phyloP scores from a whole-genome alignment of 35 echinoderm and acorn worm species.

The Anneissia japonica region DNA sequence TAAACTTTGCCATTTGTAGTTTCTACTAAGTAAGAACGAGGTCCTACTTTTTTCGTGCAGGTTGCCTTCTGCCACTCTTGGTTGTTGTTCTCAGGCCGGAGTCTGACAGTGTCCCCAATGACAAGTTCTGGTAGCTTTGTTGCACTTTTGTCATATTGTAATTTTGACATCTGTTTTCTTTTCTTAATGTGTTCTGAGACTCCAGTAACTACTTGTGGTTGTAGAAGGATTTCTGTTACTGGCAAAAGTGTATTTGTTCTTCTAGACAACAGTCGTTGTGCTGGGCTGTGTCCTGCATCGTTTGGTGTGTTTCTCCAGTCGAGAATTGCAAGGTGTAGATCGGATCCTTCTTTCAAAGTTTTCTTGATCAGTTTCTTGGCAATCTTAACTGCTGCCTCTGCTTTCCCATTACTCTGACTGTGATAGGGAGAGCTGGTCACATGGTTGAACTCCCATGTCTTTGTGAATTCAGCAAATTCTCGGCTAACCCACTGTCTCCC shows the following conservation, averaged over 20 bases:
- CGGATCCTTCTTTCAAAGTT: constrained; percentile 28
- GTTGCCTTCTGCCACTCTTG: constrained; percentile 21
- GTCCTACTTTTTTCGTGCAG: constrained; percentile 5
- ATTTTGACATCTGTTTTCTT: constrained; percentile 55
- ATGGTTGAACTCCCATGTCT: constrained; percentile 1
- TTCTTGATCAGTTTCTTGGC: constrained; percentile 64
- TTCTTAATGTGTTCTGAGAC: constrained; percentile 54
- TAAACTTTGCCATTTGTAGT: too few relatives aligned
- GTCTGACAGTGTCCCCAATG: constrained; percentile 44
- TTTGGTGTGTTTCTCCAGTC: constrained; percentile 69
- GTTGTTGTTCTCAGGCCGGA: constrained; percentile 35
- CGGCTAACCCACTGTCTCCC: constrained; percentile 42
- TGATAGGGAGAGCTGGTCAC: constrained; percentile 22
- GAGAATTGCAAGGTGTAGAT: constrained; percentile 49
- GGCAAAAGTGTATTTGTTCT: constrained; percentile 46
- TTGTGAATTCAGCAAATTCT: constrained; percentile 16
- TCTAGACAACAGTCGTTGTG: constrained; percentile 57
- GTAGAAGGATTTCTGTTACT: constrained; percentile 42
- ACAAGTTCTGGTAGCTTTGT: constrained; percentile 59
- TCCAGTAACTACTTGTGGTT: constrained; percentile 39
- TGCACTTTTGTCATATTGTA: constrained; percentile 55
- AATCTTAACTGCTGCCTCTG: constrained; percentile 38
- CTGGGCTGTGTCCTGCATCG: constrained; percentile 38
- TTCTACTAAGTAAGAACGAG: constrained; percentile 10
- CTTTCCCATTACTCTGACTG: constrained; percentile 12